phyloP scores from a whole-genome alignment of 2,888 invertebrate species.

The Calameuta pallipes region DNA sequence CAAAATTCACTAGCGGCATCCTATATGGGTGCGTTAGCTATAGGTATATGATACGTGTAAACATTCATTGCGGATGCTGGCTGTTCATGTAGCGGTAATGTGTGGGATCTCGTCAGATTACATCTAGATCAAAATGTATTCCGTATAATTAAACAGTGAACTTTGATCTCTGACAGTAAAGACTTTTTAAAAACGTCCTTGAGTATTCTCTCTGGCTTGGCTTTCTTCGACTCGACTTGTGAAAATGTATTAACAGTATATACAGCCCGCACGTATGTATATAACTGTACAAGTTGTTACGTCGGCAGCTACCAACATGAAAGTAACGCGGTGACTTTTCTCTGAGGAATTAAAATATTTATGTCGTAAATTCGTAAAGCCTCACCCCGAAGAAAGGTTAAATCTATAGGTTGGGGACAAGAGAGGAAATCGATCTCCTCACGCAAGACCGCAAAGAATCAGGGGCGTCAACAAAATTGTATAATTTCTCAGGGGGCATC shows the following conservation, averaged over 20 bases:
- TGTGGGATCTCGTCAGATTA: not conserved
- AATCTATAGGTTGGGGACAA: conserved; percentile 1
- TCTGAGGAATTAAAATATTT: conserved; percentile 8
- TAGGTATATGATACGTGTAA: not conserved
- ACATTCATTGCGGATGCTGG: not conserved
- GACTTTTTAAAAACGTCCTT: not conserved
- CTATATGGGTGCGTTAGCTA: not conserved
- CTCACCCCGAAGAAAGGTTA: conserved; percentile 1
- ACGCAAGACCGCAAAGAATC: not conserved
- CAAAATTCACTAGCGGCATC: not conserved
- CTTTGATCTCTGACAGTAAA: not conserved
- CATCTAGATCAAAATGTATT: not conserved
- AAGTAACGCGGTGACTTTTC: not conserved
- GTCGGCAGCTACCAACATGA: not conserved
- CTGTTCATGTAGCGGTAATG: not conserved
- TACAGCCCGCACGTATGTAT: not conserved
- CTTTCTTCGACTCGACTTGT: not conserved
- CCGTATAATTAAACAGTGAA: not conserved
- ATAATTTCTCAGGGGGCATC: not conserved
- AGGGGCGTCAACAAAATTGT: not conserved
- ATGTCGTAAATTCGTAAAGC: conserved; percentile 3
- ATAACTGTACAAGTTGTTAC: not conserved
- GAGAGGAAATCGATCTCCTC: conserved; percentile 4
- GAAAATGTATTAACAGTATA: not conserved
- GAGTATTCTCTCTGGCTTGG: not conserved